Percentiles rank a stretch among this genome's conserved stretches.
These are phyloP conservation scores for Zonotrichia leucophrys DNA, from an alignment of 2,113 vertebrate genomes.

Conservation along the genomic window DNA sequence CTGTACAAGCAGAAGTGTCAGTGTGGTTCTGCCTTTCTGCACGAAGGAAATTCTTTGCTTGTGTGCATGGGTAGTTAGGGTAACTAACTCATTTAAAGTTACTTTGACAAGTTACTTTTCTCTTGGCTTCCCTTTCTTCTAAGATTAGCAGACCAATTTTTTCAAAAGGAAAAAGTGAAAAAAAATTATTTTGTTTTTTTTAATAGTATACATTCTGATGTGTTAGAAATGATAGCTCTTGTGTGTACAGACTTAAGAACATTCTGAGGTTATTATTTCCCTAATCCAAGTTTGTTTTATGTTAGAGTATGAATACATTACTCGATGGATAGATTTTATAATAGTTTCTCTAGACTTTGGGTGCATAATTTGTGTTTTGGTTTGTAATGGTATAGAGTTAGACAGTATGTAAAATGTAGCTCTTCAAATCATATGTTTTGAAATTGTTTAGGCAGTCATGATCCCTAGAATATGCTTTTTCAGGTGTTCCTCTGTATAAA, in stretches of 20 bases:
- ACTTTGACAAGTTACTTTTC: neutral
- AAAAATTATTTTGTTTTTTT: neutral
- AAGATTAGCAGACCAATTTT: neutral
- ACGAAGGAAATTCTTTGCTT: neutral
- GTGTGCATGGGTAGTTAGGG: neutral
- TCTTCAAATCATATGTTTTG: neutral
- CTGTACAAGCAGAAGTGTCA: neutral
- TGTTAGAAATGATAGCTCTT: neutral
- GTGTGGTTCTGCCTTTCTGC: neutral
- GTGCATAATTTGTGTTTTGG: neutral
- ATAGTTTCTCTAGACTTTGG: neutral
- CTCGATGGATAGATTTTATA: neutral
- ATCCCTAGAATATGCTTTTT: neutral
- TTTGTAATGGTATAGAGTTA: neutral
- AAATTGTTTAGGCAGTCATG: neutral
- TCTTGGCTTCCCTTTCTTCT: neutral
- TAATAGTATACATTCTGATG: neutral
- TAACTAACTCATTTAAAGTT: neutral
- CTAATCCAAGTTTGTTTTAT: neutral
- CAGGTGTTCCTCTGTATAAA: neutral
- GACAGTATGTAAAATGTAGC: neutral
- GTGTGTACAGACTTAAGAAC: neutral
- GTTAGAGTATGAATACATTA: neutral
- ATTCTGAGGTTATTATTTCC: neutral
- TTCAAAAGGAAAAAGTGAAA: neutral